Base-by-base conservation (phyloP, 2,888 invertebrate genomes). In the Cryptosula pallasiana region DNA sequence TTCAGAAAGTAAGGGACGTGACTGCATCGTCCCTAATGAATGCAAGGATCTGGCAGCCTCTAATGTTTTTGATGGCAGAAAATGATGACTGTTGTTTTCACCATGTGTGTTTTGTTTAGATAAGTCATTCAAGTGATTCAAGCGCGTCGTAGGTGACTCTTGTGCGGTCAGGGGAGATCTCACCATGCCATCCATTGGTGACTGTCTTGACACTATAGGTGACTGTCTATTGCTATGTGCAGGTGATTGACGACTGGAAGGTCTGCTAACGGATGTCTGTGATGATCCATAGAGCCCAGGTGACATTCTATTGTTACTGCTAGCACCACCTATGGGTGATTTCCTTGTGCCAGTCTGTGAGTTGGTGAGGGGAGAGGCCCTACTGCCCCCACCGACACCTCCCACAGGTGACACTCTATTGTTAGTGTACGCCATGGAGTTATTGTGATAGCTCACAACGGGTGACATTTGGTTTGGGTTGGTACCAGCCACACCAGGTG, bases 261-360 rank as follows among this genome's bases (percentile, higher is more conserved):
- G 13, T 32, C 63, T 63, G n/a, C 27, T 63, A 13, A 13, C 16
- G n/a, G 29, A 13, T 16, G 29, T 13, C 13, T 63, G 63, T 13
- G 63, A 27, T 13, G 32, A 27, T 25, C 13, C 27, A 32, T 9
- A 57, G n/a, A 25, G 29, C 13, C 32, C 27, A 9, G 63, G 63
- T 32, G 63, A 63, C 63, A 63, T 63, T 34, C 63, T 63, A 32
- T 57, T 57, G 57, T 34, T 63, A 63, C 63, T 32, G 27, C 13
- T 27, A 63, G 9, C 13, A 16, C 3, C 13, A 32, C 25, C 34
- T 63, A 63, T 63, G 27, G 63, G 63, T 32, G 63, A 63, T 45
- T 45, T 45, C 45, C 45, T 45, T 45, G 20, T 20, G 20, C 45
- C 5, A 45, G 45, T 20, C 45, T 45, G 45, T 20, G 20, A 13